These are phyloP conservation scores for Parelbella ahira DNA, from an alignment of 2,888 invertebrate species.

Conservation along the genomic window DNA sequence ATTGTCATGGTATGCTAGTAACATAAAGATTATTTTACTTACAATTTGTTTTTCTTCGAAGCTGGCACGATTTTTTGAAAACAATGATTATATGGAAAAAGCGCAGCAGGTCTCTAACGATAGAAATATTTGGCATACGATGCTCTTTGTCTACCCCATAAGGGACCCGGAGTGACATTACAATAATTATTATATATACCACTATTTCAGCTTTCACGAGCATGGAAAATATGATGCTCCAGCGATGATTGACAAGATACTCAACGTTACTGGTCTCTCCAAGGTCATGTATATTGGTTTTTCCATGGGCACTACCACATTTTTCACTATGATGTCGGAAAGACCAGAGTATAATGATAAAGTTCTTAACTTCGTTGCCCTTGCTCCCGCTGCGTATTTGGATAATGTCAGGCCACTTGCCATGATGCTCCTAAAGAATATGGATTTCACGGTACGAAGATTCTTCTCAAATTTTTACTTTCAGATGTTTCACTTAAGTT, in stretches of 20 bases:
- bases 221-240: constrained; percentile 81
- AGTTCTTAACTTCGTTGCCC: constrained; percentile 68
- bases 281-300: constrained; percentile 79
- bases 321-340: constrained; percentile 77
- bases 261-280: constrained; percentile 57
- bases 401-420: constrained; percentile 46
- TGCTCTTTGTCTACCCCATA: no score
- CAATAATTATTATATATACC: no score
- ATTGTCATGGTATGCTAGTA: no score
- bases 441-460: constrained; percentile 54
- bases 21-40: no score
- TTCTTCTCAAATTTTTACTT: no score
- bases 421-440: constrained; percentile 40
- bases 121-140: no score
- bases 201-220: constrained; percentile 73
- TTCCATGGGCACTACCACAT: constrained; percentile 80
- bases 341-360: constrained; percentile 78
- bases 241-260: constrained; percentile 75
- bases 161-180: no score
- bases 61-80: no score
- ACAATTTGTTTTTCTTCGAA: no score
- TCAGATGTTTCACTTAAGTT: no score
- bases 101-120: no score
- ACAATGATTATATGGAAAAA: no score
- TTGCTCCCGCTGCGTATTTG: constrained; percentile 78